phyloP scores from a whole-genome alignment of 2,888 invertebrate species.

The Acronicta aceris region DNA sequence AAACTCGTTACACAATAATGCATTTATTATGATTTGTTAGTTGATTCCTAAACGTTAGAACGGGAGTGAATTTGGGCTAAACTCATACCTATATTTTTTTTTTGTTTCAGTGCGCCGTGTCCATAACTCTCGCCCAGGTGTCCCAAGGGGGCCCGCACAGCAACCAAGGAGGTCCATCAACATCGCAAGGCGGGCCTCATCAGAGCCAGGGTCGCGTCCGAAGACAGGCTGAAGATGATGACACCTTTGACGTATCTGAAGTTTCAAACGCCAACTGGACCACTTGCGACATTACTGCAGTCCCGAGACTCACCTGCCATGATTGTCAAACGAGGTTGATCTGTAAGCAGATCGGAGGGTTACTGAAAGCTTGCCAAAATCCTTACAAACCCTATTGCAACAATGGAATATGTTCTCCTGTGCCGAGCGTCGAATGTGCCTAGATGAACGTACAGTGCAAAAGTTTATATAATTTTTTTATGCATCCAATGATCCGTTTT shows the following conservation, averaged over 20 bases:
- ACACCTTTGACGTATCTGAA: slow-evolving; percentile 22
- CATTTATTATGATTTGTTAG: no score
- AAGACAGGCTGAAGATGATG: slow-evolving; percentile 24
- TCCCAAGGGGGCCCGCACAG: slow-evolving; percentile 36
- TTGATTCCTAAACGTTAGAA: no score
- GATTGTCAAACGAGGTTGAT: slow-evolving; percentile 72
- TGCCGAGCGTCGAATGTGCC: slow-evolving; percentile 65
- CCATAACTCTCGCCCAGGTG: slow-evolving; percentile 23
- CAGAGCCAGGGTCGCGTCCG: slow-evolving; percentile 38
- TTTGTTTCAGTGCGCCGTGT: slow-evolving; percentile 37
- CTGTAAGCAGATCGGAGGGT: slow-evolving; percentile 71
- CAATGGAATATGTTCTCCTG: slow-evolving; percentile 69
- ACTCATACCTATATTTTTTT: background rate
- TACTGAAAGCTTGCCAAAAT: slow-evolving; percentile 64
- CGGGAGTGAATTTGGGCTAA: no score
- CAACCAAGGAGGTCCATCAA: slow-evolving; percentile 24
- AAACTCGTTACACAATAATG: no score
- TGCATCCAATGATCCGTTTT: no score
- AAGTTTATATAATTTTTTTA: no score
- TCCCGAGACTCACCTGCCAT: slow-evolving; percentile 64
- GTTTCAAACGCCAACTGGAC: slow-evolving; percentile 54
- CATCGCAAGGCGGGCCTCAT: slow-evolving; percentile 33
- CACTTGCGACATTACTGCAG: slow-evolving; percentile 60
- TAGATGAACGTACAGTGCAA: background rate
- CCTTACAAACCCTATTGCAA: slow-evolving; percentile 70